Base-by-base conservation (phyloP, 2,113 vertebrate species). In the Kryptolebias marmoratus region DNA sequence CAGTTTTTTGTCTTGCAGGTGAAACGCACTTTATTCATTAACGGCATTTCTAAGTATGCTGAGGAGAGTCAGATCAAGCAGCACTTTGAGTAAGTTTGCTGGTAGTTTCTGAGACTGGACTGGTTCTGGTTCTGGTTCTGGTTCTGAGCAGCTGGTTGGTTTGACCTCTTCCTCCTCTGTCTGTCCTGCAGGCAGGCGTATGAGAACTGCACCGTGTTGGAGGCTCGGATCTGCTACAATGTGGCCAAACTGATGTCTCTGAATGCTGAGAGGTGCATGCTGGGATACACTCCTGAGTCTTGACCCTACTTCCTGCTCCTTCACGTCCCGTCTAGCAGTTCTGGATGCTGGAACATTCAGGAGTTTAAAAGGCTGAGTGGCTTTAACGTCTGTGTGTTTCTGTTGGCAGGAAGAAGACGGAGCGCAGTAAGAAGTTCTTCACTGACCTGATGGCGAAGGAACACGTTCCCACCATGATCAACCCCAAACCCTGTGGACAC, bases 401-500 rank as follows among this genome's bases (percentile, higher is more conserved):
- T 78, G 64, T 67, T 66, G 1, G 39, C 92, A 98, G 97, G 91
- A 97, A 97, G 93, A 98, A 99, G 90, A 96, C 96, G 0, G 97
- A 98, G 80, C 96, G 97, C 31, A 97, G 96, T 18, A 95, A 95
- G 88, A 94, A 96, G 71, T 99, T 98, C 81, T 99, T 98, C 87
- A 97, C 95, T 0, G 96, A 98, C 88, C 90, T 98, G 65, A 95
- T 95, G 89, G 92, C 92, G 32, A 97, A 97, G 86, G 96, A 97
- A 71, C 97, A 96, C 14, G 90, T 94, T 11, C 93, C 95, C 10
- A 94, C 95, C 52, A 97, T 98, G 96, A 97, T 99, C 92, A 97
- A 98, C 90, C 97, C 97, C 60, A 98, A 98, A 67, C 97, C 97
- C n/a, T 99, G 97, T 0, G 97, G 97, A 30, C 97, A 99, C 78